Base-by-base conservation (phyloP, 2,113 vertebrate species). In the Pseudorasbora parva region DNA sequence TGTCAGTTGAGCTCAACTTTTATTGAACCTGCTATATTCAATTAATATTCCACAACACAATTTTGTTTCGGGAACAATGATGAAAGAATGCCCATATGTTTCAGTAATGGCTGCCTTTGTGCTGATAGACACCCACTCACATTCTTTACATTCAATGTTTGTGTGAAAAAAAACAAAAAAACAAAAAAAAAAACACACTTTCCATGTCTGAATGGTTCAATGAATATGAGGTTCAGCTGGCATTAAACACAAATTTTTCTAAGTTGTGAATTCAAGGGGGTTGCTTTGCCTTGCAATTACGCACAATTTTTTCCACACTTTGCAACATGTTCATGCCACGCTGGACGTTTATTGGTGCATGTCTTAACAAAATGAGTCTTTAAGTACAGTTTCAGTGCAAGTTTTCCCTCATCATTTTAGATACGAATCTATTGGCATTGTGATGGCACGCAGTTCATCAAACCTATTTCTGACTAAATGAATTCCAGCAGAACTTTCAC, bases 1-100 rank as follows among this genome's bases (percentile, higher is more conserved):
- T 37, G 30, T 19, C 2, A 19, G 9, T 17, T 66, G 30, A 66
- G 3, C 30, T 21, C 33, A 66, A 33, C 62, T 37, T 19, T 8
- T 66, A 66, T 33, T 33, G 17, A 37, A 8, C 30, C 15, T 30
- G 33, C 15, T 10, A 37, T 19, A 37, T 66, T 66, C 15, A 66
- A 4, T 37, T 84, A 82, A 82, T 84, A 88, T 68, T 80, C 4
- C 82, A 83, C 59, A 68, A 81, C 59, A 77, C 64, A 77, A 74
- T 19, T 59, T 78, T 69, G 54, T 79, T 62, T 73, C 66, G 71
- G 78, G 64, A 82, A 79, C 64, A 71, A 51, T 64, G 8, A 80
- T 79, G 59, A 49, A 68, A 59, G 8, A 54, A 62, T 68, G 19
- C 81, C 81, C 85, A 86, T 86, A 83, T 86, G 85, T 86, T 81